Evolutionary conservation across 2,113 vertebrate species (phyloP).

Genomic region (Gadus chalcogrammus): DNA sequence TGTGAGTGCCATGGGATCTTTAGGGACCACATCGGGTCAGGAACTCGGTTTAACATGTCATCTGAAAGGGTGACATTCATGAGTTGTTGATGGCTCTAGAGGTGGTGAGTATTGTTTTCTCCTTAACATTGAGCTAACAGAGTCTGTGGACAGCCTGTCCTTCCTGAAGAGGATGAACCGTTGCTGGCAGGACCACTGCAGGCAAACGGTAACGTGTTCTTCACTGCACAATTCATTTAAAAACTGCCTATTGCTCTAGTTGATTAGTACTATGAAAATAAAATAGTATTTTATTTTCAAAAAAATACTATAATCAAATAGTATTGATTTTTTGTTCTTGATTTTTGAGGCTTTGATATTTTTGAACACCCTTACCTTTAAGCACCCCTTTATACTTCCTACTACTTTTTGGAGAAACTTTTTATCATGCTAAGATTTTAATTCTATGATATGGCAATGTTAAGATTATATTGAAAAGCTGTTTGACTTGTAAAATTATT

Average conservation of each 20-base stretch:
- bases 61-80: too few species aligned
- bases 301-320: too few species aligned
- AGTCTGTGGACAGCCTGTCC: conserved; percentile 96
- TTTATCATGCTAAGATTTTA: too few species aligned
- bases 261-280: too few species aligned
- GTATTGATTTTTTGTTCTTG: too few species aligned
- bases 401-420: neutral
- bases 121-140: conserved; percentile 82
- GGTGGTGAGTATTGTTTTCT: conserved; percentile 25
- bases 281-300: too few species aligned
- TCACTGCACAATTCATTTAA: neutral
- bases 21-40: too few species aligned
- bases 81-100: too few species aligned
- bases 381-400: neutral
- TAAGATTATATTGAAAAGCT: neutral
- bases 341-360: neutral
- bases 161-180: conserved; percentile 98
- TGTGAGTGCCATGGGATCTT: too few species aligned
- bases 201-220: conserved; percentile 86
- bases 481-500: neutral
- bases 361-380: neutral
- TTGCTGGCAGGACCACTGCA: conserved; percentile 99
- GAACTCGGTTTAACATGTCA: too few species aligned
- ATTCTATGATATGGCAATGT: too few species aligned
- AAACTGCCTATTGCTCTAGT: too few species aligned